Evolutionary conservation across 2,113 vertebrate genomes (phyloP).

Genomic region (Copsychus sechellarum): DNA sequence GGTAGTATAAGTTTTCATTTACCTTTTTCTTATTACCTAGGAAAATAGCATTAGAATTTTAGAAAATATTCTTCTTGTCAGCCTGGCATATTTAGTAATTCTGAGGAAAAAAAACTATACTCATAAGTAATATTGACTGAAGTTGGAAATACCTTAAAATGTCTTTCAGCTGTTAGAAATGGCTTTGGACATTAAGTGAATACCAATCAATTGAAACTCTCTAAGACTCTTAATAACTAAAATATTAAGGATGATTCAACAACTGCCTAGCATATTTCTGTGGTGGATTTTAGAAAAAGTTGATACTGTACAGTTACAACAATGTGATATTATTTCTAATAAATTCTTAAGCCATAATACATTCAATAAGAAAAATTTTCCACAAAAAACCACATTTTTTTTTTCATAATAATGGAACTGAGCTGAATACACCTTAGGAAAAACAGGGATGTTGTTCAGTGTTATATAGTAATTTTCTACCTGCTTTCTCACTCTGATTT

Average conservation of each 20-base stretch:
- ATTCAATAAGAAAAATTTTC: background rate
- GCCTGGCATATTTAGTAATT: background rate
- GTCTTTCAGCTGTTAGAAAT: background rate
- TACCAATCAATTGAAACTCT: background rate
- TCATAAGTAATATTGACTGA: background rate
- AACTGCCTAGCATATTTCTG: background rate
- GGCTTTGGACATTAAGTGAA: background rate
- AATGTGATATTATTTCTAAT: background rate
- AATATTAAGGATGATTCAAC: background rate
- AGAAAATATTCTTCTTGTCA: background rate
- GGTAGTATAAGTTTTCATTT: background rate
- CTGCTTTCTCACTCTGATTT: background rate
- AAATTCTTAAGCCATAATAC: background rate
- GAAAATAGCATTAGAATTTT: background rate
- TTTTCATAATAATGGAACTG: background rate
- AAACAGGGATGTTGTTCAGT: background rate
- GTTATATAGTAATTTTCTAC: background rate
- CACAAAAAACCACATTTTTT: background rate
- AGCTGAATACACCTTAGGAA: background rate
- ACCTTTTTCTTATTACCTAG: background rate
- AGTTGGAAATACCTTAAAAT: background rate
- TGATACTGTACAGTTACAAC: background rate
- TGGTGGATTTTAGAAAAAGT: background rate
- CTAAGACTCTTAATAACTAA: background rate
- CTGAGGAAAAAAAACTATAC: background rate